These are phyloP conservation scores for Cancer borealis DNA, from an alignment of 2,888 invertebrate genomes.

Conservation along the genomic window DNA sequence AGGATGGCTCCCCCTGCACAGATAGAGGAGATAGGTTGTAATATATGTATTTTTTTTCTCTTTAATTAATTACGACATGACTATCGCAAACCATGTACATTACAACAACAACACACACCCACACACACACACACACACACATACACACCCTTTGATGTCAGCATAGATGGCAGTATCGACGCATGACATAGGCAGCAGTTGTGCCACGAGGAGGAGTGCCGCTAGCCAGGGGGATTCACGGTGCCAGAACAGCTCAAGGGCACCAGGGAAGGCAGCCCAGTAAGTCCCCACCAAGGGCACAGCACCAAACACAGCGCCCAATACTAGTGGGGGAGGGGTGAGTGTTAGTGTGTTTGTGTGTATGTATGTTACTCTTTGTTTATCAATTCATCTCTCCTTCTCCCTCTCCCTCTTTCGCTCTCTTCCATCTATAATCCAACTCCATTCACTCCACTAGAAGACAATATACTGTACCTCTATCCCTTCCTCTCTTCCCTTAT, in stretches of 20 bases:
- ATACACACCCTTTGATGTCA: slow-evolving; percentile 94
- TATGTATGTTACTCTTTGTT: background rate
- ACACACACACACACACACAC: background rate
- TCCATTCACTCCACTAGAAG: background rate
- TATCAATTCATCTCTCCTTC: background rate
- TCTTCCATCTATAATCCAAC: background rate
- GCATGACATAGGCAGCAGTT: slow-evolving; percentile 93
- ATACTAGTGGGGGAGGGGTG: slow-evolving; percentile 82
- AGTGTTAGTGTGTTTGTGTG: background rate
- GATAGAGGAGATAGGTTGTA: background rate
- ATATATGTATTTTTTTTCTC: background rate
- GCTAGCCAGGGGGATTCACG: slow-evolving; percentile 92
- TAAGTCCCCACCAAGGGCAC: slow-evolving; percentile 95
- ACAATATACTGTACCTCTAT: background rate
- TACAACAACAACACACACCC: background rate
- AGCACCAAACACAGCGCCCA: slow-evolving; percentile 95
- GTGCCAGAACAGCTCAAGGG: slow-evolving; percentile 95
- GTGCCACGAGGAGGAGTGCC: slow-evolving; percentile 88
- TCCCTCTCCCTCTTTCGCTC: background rate
- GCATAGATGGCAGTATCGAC: slow-evolving; percentile 97
- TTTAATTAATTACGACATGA: background rate
- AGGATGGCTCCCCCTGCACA: slow-evolving; percentile 92
- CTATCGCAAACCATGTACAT: too few species aligned
- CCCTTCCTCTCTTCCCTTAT: background rate
- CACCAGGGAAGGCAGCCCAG: slow-evolving; percentile 95